Evolutionary conservation across 2,113 vertebrate genomes (phyloP), one percentile per base, ranked within the genome.

Genomic region (Eudyptes chrysolophus): DNA sequence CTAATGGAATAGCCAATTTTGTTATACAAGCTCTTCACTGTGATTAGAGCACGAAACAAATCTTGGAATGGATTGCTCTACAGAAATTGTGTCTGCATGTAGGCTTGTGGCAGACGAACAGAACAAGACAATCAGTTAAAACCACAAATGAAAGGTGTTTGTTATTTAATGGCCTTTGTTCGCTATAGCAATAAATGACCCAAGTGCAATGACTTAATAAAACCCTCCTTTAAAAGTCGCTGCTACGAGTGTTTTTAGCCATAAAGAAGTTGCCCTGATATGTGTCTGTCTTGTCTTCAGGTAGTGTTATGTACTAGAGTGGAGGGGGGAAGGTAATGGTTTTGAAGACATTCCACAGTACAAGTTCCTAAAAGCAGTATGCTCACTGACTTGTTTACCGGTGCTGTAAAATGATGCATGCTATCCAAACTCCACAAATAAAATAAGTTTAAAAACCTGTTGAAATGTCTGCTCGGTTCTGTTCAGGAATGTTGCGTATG

Each of bases 121-220:
- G 93, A 96, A 79, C 66, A 71, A 95, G 98, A 98, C 98, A 98
- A 98, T 98, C 98, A 93, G 71, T 96, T 92, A 93, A 89, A 95
- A 83, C 91, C 89, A 92, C 61, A 95, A 82, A 69, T 80, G 38
- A 81, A 76, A 97, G 86, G 80, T 97, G 72, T 98, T 97, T 6
- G 64, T 94, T 95, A 66, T 95, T 86, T 93, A 97, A 96, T 96
- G 95, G 97, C 97, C 98, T 98, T 98, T 93, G 98, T 98, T 98
- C 24, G 77, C 96, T 97, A 87, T 97, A 98, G 98, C 98, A 98
- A 98, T 98, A 98, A 98, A 98, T 97, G 96, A 98, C 93, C 94
- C 95, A 98, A 98, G 98, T 98, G 98, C 98, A 98, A 98, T 98
- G 98, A 98, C 97, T 97, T 97, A 97, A 97, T 97, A 97, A 95